A percentile compares a stretch with the other conserved stretches of the same genome.
phyloP scores from a whole-genome alignment of 2,113 vertebrate species.

The Urocolius indicus region DNA sequence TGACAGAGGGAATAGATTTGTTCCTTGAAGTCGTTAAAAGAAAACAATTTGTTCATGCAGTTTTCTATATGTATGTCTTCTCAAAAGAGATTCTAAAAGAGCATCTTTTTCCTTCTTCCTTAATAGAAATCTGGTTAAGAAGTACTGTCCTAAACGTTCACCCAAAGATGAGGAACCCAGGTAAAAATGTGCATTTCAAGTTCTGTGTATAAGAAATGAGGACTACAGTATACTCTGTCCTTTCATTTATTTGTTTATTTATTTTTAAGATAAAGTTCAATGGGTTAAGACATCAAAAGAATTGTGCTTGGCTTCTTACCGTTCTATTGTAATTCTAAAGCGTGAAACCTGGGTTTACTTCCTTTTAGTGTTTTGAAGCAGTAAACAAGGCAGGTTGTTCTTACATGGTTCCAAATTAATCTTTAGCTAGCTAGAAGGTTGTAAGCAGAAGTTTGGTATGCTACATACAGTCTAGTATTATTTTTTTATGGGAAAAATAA shows the following conservation, averaged over 20 bases:
- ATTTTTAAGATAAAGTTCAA: neutral
- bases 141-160: slow-evolving; percentile 95
- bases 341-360: neutral
- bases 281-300: neutral
- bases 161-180: slow-evolving; percentile 97
- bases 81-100: neutral
- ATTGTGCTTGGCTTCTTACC: neutral
- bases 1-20: neutral
- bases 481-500: neutral
- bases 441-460: neutral
- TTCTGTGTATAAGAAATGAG: neutral
- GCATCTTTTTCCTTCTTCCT: neutral
- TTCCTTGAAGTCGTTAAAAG: neutral
- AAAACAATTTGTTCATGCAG: neutral
- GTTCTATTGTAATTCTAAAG: neutral
- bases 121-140: slow-evolving; percentile 94
- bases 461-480: neutral
- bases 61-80: neutral
- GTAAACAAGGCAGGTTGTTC: neutral
- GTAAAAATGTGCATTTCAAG: slow-evolving; percentile 73
- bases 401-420: neutral
- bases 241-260: neutral
- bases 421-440: neutral
- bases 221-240: neutral
- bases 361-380: neutral